These are phyloP conservation scores for Prorops nasuta DNA, from an alignment of 1,140 invertebrate genomes.

Conservation along the genomic window DNA sequence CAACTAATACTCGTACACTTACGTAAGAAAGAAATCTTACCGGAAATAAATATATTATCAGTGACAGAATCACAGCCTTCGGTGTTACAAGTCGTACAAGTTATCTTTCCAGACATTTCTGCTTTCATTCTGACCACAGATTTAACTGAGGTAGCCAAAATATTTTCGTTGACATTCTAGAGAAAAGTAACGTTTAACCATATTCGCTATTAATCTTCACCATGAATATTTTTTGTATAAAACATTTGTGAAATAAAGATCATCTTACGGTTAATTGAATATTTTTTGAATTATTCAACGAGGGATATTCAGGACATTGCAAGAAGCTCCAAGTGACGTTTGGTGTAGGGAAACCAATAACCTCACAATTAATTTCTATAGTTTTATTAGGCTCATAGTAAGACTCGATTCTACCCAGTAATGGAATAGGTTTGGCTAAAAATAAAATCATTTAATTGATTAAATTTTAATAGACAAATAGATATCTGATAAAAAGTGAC, in stretches of 20 bases:
- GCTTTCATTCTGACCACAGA: slow-evolving; percentile 20
- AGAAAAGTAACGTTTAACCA: slow-evolving; percentile 4
- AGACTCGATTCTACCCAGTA: slow-evolving; percentile 38
- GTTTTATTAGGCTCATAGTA: slow-evolving; percentile 49
- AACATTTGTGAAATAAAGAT: slow-evolving; percentile 7
- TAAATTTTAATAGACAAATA: not conserved
- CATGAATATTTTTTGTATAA: slow-evolving; percentile 33
- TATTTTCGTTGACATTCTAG: slow-evolving; percentile 7
- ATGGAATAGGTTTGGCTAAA: slow-evolving; percentile 49
- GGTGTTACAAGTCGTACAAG: slow-evolving; percentile 33
- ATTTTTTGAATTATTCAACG: slow-evolving; percentile 10
- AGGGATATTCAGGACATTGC: slow-evolving; percentile 39
- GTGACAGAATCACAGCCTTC: slow-evolving; percentile 27
- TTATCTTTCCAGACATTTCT: slow-evolving; percentile 31
- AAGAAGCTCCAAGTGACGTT: slow-evolving; percentile 55
- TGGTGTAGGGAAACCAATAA: slow-evolving; percentile 52
- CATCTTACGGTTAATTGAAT: slow-evolving; percentile 14
- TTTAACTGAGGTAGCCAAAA: not conserved
- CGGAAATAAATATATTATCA: slow-evolving; percentile 32
- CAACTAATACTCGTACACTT: slow-evolving; percentile 11
- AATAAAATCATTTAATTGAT: slow-evolving; percentile 3
- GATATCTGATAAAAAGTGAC: not conserved
- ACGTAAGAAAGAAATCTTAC: slow-evolving; percentile 22
- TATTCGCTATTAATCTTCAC: slow-evolving; percentile 22
- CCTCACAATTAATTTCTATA: slow-evolving; percentile 48